Base-by-base conservation (phyloP, 1,140 invertebrate genomes). In the Temnothorax nylanderi region DNA sequence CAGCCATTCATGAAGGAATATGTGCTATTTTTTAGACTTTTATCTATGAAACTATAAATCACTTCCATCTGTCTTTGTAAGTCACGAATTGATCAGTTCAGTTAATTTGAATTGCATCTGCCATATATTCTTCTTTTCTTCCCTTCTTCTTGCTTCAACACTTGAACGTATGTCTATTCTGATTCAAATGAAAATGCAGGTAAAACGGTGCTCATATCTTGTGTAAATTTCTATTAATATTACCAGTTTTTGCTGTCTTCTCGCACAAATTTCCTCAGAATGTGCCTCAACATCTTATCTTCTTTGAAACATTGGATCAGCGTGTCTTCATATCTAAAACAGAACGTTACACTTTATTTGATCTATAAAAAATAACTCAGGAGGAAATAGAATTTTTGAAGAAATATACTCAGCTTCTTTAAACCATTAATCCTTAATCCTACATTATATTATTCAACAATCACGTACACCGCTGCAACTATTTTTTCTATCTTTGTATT, bases 321-420 rank as follows among this genome's bases (percentile, higher is more conserved):
- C 10, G 85, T 41, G 32, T 92, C 88, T 54, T 93, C 91, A 62
- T 93, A 93, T 11, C 90, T 88, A 13, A 62, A 34, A 47, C 67
- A 41, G 32, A 41, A 34, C 16, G 8, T 65, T 49, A 65, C 0
- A 64, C 54, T 69, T 64, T 58, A 56, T 32, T 58, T 18, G n/a
- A 65, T 78, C 8, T 5, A n/a, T 21, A 44, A 11, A 54, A 11
- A 60, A 58, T 8, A 44, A 44, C 47, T 49, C 54, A 3, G 34
- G 11, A 56, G 7, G 10, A 62, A 32, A 75, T 5, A 75, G n/a
- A 58, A 64, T 62, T 44, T 62, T 10, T 4, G 2, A 62, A 62
- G 8, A 54, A 49, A 64, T 64, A 10, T 64, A 7, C 16, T 64
- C 26, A 18, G 11, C 47, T 56, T 56, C 54, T 56, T 56, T 56